Evolutionary conservation across 2,888 invertebrate species (phyloP).

Genomic region (Zaprionus obscuricornis): DNA sequence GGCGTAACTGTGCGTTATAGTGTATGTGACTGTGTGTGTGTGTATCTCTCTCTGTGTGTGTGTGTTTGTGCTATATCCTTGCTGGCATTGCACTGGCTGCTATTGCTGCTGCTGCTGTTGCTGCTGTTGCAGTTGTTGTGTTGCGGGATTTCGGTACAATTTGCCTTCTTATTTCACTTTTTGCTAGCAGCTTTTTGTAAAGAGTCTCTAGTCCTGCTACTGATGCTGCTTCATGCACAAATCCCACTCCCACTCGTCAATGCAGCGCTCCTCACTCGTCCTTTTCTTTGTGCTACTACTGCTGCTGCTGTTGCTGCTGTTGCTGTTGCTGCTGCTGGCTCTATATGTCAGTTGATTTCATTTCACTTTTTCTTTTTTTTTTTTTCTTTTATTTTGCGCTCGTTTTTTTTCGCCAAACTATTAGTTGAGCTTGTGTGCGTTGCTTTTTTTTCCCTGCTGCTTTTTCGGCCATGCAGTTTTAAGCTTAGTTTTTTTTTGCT

Average conservation of each 20-base stretch:
- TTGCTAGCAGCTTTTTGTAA: conserved; percentile 51
- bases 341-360: conserved; percentile 80
- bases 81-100: conserved; percentile 66
- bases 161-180: conserved; percentile 62
- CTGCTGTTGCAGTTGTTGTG: conserved; percentile 40
- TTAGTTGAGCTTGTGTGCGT: conserved; percentile 62
- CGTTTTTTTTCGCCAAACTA: conserved; percentile 66
- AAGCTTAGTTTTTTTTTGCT: conserved; percentile 15
- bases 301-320: not conserved
- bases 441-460: conserved; percentile 33
- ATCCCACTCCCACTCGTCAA: not conserved
- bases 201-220: conserved; percentile 32
- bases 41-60: conserved; percentile 35
- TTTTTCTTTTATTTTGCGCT: conserved; percentile 21
- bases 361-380: conserved; percentile 73
- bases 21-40: conserved; percentile 5
- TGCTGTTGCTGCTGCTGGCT: conserved; percentile 24
- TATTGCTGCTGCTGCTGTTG: conserved; percentile 50
- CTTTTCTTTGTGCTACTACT: not conserved
- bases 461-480: conserved; percentile 38
- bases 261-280: too few relatives aligned
- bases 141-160: conserved; percentile 70
- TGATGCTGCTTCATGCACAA: not conserved
- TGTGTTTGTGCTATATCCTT: conserved; percentile 61
- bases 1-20: conserved; percentile 50